phyloP scores from a whole-genome alignment of 2,113 vertebrate genomes.

The Periophthalmodon schlosseri region DNA sequence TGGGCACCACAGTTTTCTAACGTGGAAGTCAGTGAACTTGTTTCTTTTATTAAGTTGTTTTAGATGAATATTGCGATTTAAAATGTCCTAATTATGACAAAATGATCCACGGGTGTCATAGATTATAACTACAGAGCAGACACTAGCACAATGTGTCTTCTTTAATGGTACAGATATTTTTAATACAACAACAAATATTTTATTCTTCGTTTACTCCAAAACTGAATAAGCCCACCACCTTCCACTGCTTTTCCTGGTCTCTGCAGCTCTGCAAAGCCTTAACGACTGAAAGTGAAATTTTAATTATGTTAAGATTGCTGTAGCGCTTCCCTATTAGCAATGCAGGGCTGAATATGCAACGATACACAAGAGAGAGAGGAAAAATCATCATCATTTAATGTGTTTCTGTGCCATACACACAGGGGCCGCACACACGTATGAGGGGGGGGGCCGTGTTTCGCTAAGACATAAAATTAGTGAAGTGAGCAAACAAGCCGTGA shows the following conservation, averaged over 20 bases:
- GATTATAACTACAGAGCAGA: too few relatives aligned
- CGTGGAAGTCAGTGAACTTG: too few relatives aligned
- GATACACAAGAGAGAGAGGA: constrained; percentile 53
- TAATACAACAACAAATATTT: background rate
- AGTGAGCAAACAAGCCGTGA: constrained; percentile 51
- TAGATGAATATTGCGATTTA: too few relatives aligned
- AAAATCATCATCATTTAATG: constrained; percentile 63
- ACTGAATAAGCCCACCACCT: background rate
- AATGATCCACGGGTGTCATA: too few relatives aligned
- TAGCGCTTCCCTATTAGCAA: constrained; percentile 56
- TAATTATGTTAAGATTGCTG: constrained; percentile 66
- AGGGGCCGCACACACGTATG: constrained; percentile 28
- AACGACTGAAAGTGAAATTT: constrained; percentile 62
- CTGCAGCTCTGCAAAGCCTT: constrained; percentile 37
- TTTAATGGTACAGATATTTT: too few relatives aligned
- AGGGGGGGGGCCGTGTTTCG: constrained; percentile 3
- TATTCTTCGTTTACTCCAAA: background rate
- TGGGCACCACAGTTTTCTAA: too few relatives aligned
- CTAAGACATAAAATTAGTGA: constrained; percentile 48
- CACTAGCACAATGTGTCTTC: too few relatives aligned
- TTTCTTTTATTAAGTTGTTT: too few relatives aligned
- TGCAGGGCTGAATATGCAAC: constrained; percentile 67
- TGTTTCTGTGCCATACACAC: constrained; percentile 25
- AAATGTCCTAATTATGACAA: too few relatives aligned
- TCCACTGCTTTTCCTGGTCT: constrained; percentile 6